These are phyloP conservation scores for Polyploca ridens DNA, from an alignment of 2,888 invertebrate species.

Conservation along the genomic window DNA sequence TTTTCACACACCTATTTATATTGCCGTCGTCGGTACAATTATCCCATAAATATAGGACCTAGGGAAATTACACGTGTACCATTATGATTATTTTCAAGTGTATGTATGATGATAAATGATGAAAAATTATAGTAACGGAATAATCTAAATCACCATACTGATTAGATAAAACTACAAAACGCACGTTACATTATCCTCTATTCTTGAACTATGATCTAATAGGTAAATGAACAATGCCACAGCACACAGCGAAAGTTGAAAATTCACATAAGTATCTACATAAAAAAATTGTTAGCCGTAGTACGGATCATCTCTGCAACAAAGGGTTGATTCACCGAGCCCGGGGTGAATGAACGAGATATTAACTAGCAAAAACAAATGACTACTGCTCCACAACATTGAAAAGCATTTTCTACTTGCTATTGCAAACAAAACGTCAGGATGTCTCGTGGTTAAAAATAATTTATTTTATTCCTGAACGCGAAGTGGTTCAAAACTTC, in stretches of 20 bases:
- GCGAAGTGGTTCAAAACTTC: slow-evolving; percentile 2
- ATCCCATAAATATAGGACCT: neutral
- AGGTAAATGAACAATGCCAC: neutral
- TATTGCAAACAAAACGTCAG: slow-evolving; percentile 4
- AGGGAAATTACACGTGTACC: neutral
- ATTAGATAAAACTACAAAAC: neutral
- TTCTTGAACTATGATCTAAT: slow-evolving; percentile 9
- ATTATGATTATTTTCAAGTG: neutral
- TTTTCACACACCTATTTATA: neutral
- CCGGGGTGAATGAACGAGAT: slow-evolving; percentile 9
- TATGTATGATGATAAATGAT: neutral
- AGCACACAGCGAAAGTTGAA: neutral
- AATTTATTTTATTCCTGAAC: slow-evolving; percentile 10
- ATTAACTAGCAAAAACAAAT: slow-evolving; percentile 11
- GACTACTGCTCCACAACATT: slow-evolving; percentile 8
- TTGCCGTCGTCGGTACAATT: neutral
- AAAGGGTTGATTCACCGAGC: slow-evolving; percentile 8
- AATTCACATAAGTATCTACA: neutral
- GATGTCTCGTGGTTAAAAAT: slow-evolving; percentile 9
- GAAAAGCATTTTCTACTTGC: slow-evolving; percentile 8
- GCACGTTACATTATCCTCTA: neutral
- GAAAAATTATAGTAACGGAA: neutral
- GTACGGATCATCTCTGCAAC: slow-evolving; percentile 7
- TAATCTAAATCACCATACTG: neutral
- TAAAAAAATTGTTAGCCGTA: neutral